Base-by-base conservation (phyloP, 2,888 invertebrate species). In the Hanleya hanleyi region DNA sequence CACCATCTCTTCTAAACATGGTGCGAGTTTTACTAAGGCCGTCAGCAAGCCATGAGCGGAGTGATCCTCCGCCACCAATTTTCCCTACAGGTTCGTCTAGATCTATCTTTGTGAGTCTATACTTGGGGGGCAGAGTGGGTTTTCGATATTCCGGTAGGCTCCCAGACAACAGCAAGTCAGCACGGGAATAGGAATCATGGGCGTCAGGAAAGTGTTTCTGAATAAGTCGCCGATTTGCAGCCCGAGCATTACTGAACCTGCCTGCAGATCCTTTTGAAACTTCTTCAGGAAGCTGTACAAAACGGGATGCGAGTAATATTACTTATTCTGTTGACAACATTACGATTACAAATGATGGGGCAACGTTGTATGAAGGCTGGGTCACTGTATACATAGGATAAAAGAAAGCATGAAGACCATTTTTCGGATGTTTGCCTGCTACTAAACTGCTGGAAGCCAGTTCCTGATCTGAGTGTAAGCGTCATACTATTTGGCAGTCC, bases 121-220 rank as follows among this genome's bases (percentile, higher is more conserved):
- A 29, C 29, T 29, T 32, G 29, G 57, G 29, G 18, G 57, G 57
- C 12, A 29, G 18, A 22, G 57, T 18, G 26, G 18, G 57, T 57
- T 57, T 57, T 57, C 57, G 57, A 26, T 57, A 57, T 57, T 57
- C 57, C 57, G 57, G 57, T 57, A 57, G 57, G 57, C 57, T 29
- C 22, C 57, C 26, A 29, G 32, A 15, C 26, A 29, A 22, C 29
- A 22, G 22, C 29, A 57, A 57, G 26, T 12, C 29, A 22, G 29
- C 12, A 29, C 15, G 22, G 9, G 57, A 32, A 15, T 29, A 15
- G 29, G 12, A 57, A 57, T 57, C 57, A 26, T 29, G 57, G 29
- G 57, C 29, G 4, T 57, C 57, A 29, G 57, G 57, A 26, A 57
- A 57, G 29, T 57, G 29, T 12, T 32, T 18, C 26, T 57, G 57